Evolutionary conservation across 2,797 vertebrate species (phyloP).

Genomic region (Borostomias antarcticus): DNA sequence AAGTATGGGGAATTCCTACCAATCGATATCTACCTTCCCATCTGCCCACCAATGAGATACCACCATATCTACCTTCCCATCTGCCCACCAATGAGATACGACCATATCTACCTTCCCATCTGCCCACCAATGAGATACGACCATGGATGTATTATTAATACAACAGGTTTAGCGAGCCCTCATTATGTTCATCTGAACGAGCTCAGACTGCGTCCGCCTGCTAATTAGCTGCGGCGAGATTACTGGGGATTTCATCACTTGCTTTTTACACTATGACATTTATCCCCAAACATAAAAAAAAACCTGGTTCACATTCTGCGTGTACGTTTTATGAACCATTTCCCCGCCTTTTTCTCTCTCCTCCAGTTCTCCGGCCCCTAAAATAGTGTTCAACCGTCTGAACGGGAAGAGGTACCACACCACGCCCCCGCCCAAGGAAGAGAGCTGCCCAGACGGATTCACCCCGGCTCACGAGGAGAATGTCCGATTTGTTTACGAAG

Average conservation of each 20-base stretch:
- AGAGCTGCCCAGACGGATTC: constrained; percentile 80
- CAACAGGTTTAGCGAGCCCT: too few species aligned
- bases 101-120: not conserved
- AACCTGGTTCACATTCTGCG: too few species aligned
- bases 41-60: too few species aligned
- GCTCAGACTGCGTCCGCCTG: too few species aligned
- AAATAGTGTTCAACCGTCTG: constrained; percentile 92
- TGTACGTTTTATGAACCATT: not conserved
- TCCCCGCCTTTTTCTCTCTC: constrained; percentile 21
- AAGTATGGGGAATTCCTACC: constrained; percentile 14
- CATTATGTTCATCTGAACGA: too few species aligned
- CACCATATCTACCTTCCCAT: not conserved
- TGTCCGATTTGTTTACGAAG: constrained; percentile 91
- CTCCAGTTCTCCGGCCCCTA: constrained; percentile 77
- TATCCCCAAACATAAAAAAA: too few species aligned
- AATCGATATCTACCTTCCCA: not conserved
- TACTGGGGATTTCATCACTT: too few species aligned
- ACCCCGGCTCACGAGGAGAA: constrained; percentile 94
- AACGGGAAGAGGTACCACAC: constrained; percentile 86
- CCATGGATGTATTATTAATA: too few species aligned
- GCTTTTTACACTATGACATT: too few species aligned
- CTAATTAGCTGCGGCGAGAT: too few species aligned
- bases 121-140: too few species aligned
- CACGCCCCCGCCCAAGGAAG: constrained; percentile 67
- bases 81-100: too few species aligned